Evolutionary conservation across 2,888 invertebrate genomes (phyloP).

Genomic region (Mamestra brassicae): DNA sequence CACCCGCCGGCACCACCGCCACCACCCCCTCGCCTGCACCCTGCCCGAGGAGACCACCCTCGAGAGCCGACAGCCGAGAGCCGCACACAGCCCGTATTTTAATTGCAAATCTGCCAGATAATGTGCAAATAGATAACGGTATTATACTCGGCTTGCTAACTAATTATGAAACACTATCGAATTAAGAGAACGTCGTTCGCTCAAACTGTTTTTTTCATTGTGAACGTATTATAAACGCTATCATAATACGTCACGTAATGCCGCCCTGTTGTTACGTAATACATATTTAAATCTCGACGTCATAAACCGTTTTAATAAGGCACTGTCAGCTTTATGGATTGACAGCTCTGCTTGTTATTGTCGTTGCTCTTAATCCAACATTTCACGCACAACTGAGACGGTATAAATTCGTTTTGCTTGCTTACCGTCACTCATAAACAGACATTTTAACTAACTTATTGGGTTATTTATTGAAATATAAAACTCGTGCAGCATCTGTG

Average conservation of each 20-base stretch:
- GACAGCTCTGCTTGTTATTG: slow-evolving; percentile 53
- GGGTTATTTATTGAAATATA: slow-evolving; percentile 7
- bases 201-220: slow-evolving; percentile 53
- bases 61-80: slow-evolving; percentile 72
- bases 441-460: slow-evolving; percentile 12
- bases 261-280: slow-evolving; percentile 50
- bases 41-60: slow-evolving; percentile 72
- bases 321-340: slow-evolving; percentile 48
- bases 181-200: slow-evolving; percentile 71
- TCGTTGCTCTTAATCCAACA: slow-evolving; percentile 50
- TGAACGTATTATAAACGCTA: slow-evolving; percentile 29
- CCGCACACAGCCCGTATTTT: slow-evolving; percentile 88
- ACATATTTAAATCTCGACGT: slow-evolving; percentile 51
- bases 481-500: neutral
- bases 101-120: slow-evolving; percentile 91
- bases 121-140: slow-evolving; percentile 90
- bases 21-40: slow-evolving; percentile 65
- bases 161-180: slow-evolving; percentile 86
- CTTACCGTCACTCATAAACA: neutral
- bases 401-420: slow-evolving; percentile 23
- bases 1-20: slow-evolving; percentile 71
- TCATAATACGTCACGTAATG: slow-evolving; percentile 44
- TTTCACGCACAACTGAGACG: slow-evolving; percentile 30
- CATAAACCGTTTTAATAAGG: slow-evolving; percentile 57
- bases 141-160: slow-evolving; percentile 88